Base-by-base conservation (phyloP, 2,113 vertebrate species). In the Zeus faber region DNA sequence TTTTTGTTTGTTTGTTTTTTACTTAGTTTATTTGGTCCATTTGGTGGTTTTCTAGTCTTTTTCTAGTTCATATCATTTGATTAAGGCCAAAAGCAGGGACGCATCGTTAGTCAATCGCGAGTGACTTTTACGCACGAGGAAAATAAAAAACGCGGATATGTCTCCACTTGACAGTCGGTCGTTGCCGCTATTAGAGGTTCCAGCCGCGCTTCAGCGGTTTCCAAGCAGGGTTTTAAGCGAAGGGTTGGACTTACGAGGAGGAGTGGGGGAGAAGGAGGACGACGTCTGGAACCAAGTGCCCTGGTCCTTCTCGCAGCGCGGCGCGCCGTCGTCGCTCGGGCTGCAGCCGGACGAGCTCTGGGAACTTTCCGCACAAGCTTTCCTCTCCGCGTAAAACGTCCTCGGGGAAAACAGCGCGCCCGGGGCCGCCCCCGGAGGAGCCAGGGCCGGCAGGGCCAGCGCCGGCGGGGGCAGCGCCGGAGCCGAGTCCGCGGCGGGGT, bases 261-360 rank as follows among this genome's bases (percentile, higher is more conserved):
- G 77, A 41, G 86, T 77, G 14, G 88, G 79, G 33, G 86, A 88
- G 25, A 84, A 74, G n/a, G n/a, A n/a, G n/a, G n/a, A n/a, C 47
- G 85, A 75, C 53, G 81, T 67, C 70, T 85, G 86, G 47, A 88
- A 87, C 67, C 80, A 90, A 79, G 76, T 76, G 77, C 76, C 88
- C 66, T 87, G 79, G 9, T 88, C 86, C 54, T 86, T 91, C 37
- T 89, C 86, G 37, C 78, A 80, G 41, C 73, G 61, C 55, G 79
- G 79, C 59, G 87, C 79, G 23, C 61, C 79, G 27, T 88, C 83
- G 37, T 82, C 83, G 41, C 62, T 73, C 50, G n/a, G 3, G 2
- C 74, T 46, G 14, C 78, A 67, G 29, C 76, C 80, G 54, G 83
- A 77, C 52, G 76, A 81, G 21, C 45, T 64, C 53, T 76, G 82